phyloP scores from a whole-genome alignment of 2,113 vertebrate species.

The Synodontis membranacea region DNA sequence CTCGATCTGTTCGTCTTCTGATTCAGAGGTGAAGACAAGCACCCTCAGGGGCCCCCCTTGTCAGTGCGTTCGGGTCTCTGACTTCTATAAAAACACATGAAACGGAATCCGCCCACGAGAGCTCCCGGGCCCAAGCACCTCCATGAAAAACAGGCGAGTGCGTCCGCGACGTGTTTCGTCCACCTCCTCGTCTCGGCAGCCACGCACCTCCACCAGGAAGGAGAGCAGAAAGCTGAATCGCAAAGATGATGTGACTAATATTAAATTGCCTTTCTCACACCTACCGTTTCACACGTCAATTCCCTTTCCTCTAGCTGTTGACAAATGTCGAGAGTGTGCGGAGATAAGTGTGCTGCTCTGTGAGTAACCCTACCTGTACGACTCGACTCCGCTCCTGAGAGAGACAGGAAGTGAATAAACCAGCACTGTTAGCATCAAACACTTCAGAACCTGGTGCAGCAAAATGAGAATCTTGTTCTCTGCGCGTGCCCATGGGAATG shows the following conservation, averaged over 20 bases:
- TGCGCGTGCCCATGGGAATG: slow-evolving; percentile 68
- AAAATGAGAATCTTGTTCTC: slow-evolving; percentile 41
- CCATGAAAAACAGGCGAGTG: slow-evolving; percentile 97
- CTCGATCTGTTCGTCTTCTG: slow-evolving; percentile 97
- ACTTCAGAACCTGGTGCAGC: slow-evolving; percentile 23
- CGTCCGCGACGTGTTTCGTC: slow-evolving; percentile 72
- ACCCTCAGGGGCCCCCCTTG: slow-evolving; percentile 95
- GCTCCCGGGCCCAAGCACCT: slow-evolving; percentile 89
- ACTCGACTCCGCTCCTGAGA: slow-evolving; percentile 41
- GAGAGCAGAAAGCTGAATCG: slow-evolving; percentile 35
- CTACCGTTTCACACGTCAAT: slow-evolving; percentile 67
- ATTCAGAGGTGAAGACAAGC: slow-evolving; percentile 99
- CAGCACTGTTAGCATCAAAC: slow-evolving; percentile 44
- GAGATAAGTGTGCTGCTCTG: slow-evolving; percentile 57
- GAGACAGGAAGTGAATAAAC: slow-evolving; percentile 19
- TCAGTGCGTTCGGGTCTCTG: slow-evolving; percentile 93
- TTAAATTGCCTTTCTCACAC: slow-evolving; percentile 66
- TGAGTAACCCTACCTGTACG: slow-evolving; percentile 60
- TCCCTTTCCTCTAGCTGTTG: slow-evolving; percentile 55
- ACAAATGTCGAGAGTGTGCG: slow-evolving; percentile 73
- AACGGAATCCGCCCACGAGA: slow-evolving; percentile 92
- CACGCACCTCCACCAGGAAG: slow-evolving; percentile 58
- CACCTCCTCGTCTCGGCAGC: slow-evolving; percentile 83
- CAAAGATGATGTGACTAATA: slow-evolving; percentile 56
- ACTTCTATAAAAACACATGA: slow-evolving; percentile 91